Conservation (phyloP, 2,797 vertebrate genomes). For the Moxostoma hubbsi region DNA sequence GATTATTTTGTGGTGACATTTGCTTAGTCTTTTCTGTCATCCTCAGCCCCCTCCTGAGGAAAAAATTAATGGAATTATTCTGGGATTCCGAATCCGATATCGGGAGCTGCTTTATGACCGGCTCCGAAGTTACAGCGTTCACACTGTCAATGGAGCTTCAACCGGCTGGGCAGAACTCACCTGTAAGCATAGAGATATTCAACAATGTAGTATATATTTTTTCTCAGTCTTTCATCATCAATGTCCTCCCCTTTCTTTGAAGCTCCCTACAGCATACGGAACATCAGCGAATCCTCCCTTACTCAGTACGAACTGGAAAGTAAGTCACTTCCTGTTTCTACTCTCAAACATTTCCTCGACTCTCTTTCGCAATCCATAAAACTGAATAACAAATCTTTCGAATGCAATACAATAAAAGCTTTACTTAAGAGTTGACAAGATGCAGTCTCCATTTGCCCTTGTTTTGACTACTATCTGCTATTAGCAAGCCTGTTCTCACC, state of each 20-base stretch:
- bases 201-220: not conserved
- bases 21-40: not conserved
- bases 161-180: constrained; percentile 88
- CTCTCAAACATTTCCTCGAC: not conserved
- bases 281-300: constrained; percentile 83
- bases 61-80: constrained; percentile 93
- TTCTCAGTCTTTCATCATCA: not conserved
- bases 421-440: not conserved
- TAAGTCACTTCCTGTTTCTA: constrained; percentile 40
- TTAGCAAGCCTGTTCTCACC: constrained; percentile 8
- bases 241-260: constrained; percentile 16
- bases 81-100: constrained; percentile 92
- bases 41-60: constrained; percentile 87
- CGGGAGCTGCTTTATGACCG: constrained; percentile 88
- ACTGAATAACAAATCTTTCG: not conserved
- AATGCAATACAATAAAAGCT: not conserved
- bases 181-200: constrained; percentile 76
- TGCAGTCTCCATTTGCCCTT: not conserved
- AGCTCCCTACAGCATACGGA: constrained; percentile 81
- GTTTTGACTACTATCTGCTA: constrained; percentile 25
- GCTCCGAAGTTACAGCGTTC: constrained; percentile 81
- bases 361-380: constrained; percentile 7
- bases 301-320: constrained; percentile 85
- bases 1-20: constrained; percentile 11
- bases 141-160: constrained; percentile 73